Evolutionary conservation across 2,888 invertebrate genomes (phyloP).

Genomic region (Melanostoma scalare): DNA sequence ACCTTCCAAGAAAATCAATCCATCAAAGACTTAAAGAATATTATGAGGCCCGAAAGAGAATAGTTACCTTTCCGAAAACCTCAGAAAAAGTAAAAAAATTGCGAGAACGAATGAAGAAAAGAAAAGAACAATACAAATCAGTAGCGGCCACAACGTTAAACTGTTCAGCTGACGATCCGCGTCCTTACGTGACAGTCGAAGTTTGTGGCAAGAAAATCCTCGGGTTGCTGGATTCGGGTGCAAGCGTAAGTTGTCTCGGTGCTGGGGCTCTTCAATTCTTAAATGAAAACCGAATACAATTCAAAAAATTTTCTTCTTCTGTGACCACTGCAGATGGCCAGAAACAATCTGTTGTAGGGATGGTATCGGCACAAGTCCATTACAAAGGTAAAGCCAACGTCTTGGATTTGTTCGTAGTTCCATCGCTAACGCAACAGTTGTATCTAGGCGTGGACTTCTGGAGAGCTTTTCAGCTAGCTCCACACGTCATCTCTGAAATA

Average conservation of each 20-base stretch:
- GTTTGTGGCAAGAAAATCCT: background rate
- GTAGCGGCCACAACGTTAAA: background rate
- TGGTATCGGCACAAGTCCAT: background rate
- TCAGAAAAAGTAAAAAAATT: background rate
- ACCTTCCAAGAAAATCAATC: background rate
- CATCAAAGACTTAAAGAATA: background rate
- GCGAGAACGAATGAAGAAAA: conserved; percentile 3
- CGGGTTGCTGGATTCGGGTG: background rate
- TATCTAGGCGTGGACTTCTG: background rate
- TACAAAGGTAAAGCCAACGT: background rate
- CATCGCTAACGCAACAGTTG: background rate
- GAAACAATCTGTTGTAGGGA: background rate
- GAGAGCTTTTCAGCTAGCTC: background rate
- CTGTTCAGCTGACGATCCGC: background rate
- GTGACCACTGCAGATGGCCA: background rate
- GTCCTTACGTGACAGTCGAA: background rate
- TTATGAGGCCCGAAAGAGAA: conserved; percentile 2
- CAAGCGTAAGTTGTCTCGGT: background rate
- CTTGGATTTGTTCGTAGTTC: background rate
- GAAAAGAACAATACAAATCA: background rate
- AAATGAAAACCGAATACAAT: background rate
- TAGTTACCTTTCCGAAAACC: background rate
- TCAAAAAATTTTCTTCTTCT: background rate
- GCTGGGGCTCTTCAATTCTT: background rate
- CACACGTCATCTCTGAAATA: background rate